These are phyloP conservation scores for Deilephila elpenor DNA, from an alignment of 2,888 invertebrate genomes.

Conservation along the genomic window DNA sequence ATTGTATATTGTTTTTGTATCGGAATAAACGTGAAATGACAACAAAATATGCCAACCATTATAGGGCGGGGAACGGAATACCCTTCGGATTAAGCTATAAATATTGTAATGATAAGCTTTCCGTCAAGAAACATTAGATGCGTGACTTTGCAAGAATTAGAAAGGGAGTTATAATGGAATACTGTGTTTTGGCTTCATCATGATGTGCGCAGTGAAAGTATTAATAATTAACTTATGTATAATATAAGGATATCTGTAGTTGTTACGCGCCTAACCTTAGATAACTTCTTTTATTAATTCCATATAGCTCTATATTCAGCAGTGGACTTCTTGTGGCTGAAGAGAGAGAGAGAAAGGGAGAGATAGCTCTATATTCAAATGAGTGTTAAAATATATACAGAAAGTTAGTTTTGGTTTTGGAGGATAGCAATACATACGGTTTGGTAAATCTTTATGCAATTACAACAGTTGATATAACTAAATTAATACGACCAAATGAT, in stretches of 20 bases:
- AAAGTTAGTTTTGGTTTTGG: too few species aligned
- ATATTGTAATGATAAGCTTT: constrained; percentile 21
- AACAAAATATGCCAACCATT: not conserved
- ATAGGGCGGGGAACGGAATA: not conserved
- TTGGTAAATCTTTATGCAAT: too few species aligned
- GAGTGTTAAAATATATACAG: too few species aligned
- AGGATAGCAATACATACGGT: too few species aligned
- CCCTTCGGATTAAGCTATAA: constrained; percentile 6
- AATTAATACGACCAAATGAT: too few species aligned
- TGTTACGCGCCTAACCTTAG: not conserved
- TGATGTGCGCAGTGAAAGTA: not conserved
- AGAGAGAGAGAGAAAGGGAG: too few species aligned
- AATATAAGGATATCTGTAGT: not conserved
- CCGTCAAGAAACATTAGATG: constrained; percentile 19
- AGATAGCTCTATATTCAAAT: not conserved
- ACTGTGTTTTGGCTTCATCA: not conserved
- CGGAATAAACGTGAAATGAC: not conserved
- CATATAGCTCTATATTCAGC: not conserved
- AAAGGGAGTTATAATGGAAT: constrained; percentile 6
- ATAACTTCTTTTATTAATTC: not conserved
- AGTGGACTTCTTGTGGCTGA: too few species aligned
- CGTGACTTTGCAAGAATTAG: constrained; percentile 14
- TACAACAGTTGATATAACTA: too few species aligned
- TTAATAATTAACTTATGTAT: not conserved
- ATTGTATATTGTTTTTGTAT: not conserved